Base-by-base conservation (phyloP, 2,113 vertebrate genomes). In the Seriola aureovittata region DNA sequence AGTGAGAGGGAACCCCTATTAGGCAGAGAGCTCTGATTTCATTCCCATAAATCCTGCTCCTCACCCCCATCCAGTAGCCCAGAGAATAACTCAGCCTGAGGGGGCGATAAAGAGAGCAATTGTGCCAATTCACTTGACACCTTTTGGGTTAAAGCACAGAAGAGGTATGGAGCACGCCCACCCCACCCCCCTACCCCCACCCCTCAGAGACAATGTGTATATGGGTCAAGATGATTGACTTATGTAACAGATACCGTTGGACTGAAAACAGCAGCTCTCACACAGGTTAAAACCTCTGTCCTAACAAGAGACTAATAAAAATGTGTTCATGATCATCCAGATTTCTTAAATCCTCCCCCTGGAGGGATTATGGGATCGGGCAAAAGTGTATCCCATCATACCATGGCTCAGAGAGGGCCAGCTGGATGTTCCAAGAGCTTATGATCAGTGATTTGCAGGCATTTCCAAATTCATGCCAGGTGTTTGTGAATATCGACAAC, bases 1-100 rank as follows among this genome's bases (percentile, higher is more conserved):
- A 83, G 54, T 71, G 68, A 85, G 81, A 78, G 88, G 85, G 84
- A 88, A 89, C 72, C 83, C 85, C 77, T 85, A 72, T 90, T 88
- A 78, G 87, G 91, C 57, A 78, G 14, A 32, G 0, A 72, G 80
- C 85, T 88, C 82, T 63, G 44, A 71, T 90, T 93, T 91, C 66
- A 81, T 89, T 92, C 76, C 82, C 81, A 89, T 76, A 93, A 90
- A 86, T 82, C 63, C 52, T 32, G 42, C 70, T 81, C 55, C 40
- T 52, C 52, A 0, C 10, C 36, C 42, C 68, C 60, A 62, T 59
- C 71, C 74, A 80, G 69, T 50, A 85, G 78, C 74, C n/a, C 57
- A 76, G 17, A 58, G 67, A 68, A 3, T 46, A 70, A 78, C 38
- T 66, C 46, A 14, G 16, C 50, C 46, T 16, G 16, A 40, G 73